Evolutionary conservation across 2,888 invertebrate species (phyloP).

Genomic region (Synergus laeviventris): DNA sequence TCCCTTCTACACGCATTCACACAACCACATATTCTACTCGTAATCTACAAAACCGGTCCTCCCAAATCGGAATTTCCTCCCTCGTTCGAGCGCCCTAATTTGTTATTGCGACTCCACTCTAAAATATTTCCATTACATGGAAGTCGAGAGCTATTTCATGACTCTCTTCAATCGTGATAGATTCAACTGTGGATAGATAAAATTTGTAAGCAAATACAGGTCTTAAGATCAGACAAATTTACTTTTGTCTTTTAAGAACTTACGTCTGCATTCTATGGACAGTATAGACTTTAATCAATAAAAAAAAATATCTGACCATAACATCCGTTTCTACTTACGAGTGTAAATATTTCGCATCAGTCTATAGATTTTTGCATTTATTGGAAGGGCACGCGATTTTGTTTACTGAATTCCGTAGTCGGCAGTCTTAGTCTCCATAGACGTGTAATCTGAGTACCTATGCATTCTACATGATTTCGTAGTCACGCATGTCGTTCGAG

Average conservation of each 20-base stretch:
- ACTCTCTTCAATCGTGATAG: neutral
- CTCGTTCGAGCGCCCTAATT: slow-evolving; percentile 6
- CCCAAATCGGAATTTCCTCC: slow-evolving; percentile 12
- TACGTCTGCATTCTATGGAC: no score
- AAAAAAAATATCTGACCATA: neutral
- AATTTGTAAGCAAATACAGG: no score
- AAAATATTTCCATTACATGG: slow-evolving; percentile 9
- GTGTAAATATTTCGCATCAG: neutral
- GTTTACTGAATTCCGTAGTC: neutral
- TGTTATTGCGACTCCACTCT: slow-evolving; percentile 7
- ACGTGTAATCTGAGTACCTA: slow-evolving; percentile 1
- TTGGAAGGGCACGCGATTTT: neutral
- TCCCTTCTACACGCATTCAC: neutral
- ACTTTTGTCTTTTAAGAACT: no score
- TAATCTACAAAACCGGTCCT: neutral
- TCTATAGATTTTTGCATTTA: neutral
- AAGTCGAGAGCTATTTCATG: neutral
- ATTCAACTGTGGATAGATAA: neutral
- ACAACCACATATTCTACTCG: neutral
- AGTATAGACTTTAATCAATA: neutral
- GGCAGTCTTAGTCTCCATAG: neutral
- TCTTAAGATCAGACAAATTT: no score
- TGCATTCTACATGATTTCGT: slow-evolving; percentile 26
- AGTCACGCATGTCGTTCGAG: slow-evolving; percentile 42
- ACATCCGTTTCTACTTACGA: neutral